Conservation (phyloP, 2,113 vertebrate species). For the Theristicus caerulescens region DNA sequence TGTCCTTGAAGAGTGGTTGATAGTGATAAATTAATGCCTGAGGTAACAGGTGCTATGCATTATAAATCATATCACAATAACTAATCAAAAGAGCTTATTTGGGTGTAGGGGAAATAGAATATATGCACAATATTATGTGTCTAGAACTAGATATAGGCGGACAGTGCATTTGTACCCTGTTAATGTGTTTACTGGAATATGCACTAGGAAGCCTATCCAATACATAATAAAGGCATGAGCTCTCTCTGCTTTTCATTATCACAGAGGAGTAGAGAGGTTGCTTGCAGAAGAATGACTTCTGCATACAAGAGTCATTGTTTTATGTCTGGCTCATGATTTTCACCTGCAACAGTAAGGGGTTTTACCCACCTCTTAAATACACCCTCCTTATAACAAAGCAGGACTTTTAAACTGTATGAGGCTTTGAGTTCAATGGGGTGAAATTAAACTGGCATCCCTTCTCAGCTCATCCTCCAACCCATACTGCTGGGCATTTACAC, state of each 20-base stretch:
- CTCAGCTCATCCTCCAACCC: neutral
- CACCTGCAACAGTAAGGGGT: neutral
- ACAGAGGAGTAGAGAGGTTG: neutral
- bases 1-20: neutral
- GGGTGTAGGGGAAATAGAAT: neutral
- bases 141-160: neutral
- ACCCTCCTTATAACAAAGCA: neutral
- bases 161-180: neutral
- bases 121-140: neutral
- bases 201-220: neutral
- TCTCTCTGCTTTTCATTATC: neutral
- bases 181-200: neutral
- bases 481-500: neutral
- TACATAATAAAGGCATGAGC: neutral
- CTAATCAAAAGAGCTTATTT: neutral
- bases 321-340: neutral
- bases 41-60: neutral
- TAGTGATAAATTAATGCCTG: conserved; percentile 10
- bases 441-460: neutral
- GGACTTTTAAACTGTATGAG: neutral
- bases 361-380: neutral
- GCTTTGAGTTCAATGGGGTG: neutral
- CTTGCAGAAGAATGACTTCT: neutral
- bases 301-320: neutral
- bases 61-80: neutral